Evolutionary conservation across 2,797 vertebrate genomes (phyloP).

Genomic region (Ctenopoma kingsleyae): DNA sequence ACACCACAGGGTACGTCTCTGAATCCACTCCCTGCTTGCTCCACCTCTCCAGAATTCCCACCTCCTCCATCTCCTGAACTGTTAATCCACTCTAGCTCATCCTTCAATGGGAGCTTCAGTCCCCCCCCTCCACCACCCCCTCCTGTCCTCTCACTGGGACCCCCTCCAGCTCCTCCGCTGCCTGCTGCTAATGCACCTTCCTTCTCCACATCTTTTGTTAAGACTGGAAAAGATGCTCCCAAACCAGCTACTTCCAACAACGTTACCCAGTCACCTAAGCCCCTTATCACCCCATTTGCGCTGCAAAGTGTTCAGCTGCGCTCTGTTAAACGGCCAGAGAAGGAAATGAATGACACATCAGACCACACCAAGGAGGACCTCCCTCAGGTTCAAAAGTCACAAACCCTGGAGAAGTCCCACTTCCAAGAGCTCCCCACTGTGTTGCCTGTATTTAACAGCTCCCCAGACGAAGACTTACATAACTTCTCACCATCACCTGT

Average conservation of each 20-base stretch:
- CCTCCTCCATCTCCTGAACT: conserved; percentile 91
- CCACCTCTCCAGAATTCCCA: conserved; percentile 87
- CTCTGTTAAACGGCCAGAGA: conserved; percentile 85
- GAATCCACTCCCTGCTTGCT: conserved; percentile 49
- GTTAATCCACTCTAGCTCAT: conserved; percentile 71
- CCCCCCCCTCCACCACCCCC: conserved; percentile 72
- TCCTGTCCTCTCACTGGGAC: conserved; percentile 38
- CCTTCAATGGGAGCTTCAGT: conserved; percentile 75
- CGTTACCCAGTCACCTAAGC: conserved; percentile 83
- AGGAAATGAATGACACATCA: conserved; percentile 63
- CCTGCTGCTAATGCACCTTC: conserved; percentile 74
- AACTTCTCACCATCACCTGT: conserved; percentile 74
- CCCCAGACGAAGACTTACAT: conserved; percentile 47
- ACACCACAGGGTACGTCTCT: conserved; percentile 54
- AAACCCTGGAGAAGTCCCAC: conserved; percentile 74
- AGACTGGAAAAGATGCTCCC: conserved; percentile 75
- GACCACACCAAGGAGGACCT: conserved; percentile 66
- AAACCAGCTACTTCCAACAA: conserved; percentile 66
- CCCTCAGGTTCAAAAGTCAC: conserved; percentile 66
- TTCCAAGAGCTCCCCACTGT: conserved; percentile 50
- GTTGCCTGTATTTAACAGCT: conserved; percentile 47
- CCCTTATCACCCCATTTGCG: conserved; percentile 91
- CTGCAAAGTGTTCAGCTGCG: conserved; percentile 94
- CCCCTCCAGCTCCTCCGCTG: conserved; percentile 72
- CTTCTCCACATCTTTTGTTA: conserved; percentile 82